Evolutionary conservation across 1,140 invertebrate genomes (phyloP), one percentile per base, ranked within the genome.

Genomic region (Trachymyrmex septentrionalis): DNA sequence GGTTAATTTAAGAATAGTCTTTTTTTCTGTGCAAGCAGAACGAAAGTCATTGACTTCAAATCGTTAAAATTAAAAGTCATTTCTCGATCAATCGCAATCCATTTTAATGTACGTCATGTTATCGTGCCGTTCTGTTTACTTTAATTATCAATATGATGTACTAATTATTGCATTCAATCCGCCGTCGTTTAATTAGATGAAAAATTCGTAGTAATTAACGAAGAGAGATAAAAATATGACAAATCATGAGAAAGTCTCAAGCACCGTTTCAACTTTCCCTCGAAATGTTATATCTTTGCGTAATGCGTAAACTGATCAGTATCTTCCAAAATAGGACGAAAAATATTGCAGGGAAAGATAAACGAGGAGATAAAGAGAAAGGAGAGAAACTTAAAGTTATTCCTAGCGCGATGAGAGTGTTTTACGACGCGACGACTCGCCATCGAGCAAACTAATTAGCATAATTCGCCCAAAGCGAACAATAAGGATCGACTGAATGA

Each of bases 281-380:
- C 75, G 63, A 88, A 88, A 89, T 85, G 3, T 67, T 21, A 38
- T 34, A 86, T 76, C 55, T 76, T 71, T 69, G 75, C 67, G 55
- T 69, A 84, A 30, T 30, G 71, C 64, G 67, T 72, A 61, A 61
- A 61, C 38, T 44, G 61, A 86, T 86, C 77, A 53, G 71, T 84
- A 88, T 19, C 48, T 61, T 73, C 85, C 34, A 24, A 88, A 88
- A 89, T 86, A 88, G 84, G 50, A 88, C 76, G 50, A 89, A 89
- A 85, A 88, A 72, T 59, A 64, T 44, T 71, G 27, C 10, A 12
- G 21, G 53, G 19, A 38, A 66, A 30, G 12, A 55, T 61, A 72
- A 72, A 63, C 27, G 24, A 66, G 66, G 57, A 72, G 48, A 50
- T 50, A 50, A n/a, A 86, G n/a, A 27, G 66, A 53, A 69, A 16